Evolutionary conservation across 2,797 vertebrate species (phyloP).

Genomic region (Nannoperca australis): DNA sequence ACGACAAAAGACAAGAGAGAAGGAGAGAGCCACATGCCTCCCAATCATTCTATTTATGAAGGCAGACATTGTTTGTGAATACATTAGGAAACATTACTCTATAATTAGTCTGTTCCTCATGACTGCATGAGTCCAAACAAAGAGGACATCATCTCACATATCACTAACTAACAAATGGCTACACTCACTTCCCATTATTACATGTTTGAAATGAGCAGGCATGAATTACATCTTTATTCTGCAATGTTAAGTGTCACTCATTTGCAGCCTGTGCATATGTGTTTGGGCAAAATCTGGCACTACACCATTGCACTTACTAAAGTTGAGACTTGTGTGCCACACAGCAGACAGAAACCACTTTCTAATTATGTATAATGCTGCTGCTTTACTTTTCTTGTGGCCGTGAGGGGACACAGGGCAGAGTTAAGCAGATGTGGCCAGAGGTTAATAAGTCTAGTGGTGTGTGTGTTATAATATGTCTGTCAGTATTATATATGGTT

Average conservation of each 20-base stretch:
- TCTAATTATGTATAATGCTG: slow-evolving; percentile 30
- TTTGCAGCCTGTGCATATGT: slow-evolving; percentile 20
- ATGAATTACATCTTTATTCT: slow-evolving; percentile 43
- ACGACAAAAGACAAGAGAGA: slow-evolving; percentile 7
- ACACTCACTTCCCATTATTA: slow-evolving; percentile 46
- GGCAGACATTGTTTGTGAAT: slow-evolving; percentile 68
- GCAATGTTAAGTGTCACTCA: slow-evolving; percentile 43
- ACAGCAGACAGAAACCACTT: slow-evolving; percentile 42
- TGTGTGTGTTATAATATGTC: slow-evolving; percentile 45
- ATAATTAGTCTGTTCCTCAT: slow-evolving; percentile 71
- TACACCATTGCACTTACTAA: neutral
- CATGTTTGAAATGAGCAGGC: slow-evolving; percentile 43
- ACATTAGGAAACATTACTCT: slow-evolving; percentile 63
- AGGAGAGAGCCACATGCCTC: slow-evolving; percentile 37
- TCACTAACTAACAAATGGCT: slow-evolving; percentile 62
- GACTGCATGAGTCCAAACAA: slow-evolving; percentile 65
- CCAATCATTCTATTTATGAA: slow-evolving; percentile 62
- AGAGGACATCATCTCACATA: slow-evolving; percentile 52
- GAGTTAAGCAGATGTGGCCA: slow-evolving; percentile 63
- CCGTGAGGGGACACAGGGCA: slow-evolving; percentile 27
- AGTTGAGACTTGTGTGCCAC: slow-evolving; percentile 42
- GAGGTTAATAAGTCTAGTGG: slow-evolving; percentile 70
- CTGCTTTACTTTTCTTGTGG: slow-evolving; percentile 44
- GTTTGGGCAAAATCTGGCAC: slow-evolving; percentile 24
- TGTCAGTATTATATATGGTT: slow-evolving; percentile 52